Evolutionary conservation across 2,888 invertebrate genomes (phyloP), one percentile per base, ranked within the genome.

Genomic region (Anoplius nigerrimus): DNA sequence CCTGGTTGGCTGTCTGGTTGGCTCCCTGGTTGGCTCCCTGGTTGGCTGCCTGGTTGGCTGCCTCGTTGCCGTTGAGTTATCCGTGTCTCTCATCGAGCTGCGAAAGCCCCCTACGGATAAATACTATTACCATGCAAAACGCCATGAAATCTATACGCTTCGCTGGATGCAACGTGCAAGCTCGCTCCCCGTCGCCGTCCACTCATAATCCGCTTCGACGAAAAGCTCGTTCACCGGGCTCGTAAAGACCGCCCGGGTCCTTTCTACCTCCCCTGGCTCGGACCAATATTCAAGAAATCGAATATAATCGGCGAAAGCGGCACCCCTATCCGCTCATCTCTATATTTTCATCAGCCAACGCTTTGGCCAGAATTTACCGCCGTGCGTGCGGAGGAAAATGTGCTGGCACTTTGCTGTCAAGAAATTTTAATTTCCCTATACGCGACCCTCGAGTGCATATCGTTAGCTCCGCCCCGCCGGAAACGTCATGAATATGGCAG

Each of bases 71-170:
- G 51, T 46, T 52, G 24, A 62, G 62, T 62, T 62, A 62, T 62
- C 22, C 62, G 45, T 54, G 45, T 62, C 62, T 54, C 62, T 54
- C 11, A 18, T 34, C 45, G 62, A 34, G 42, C 62, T 21, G 48
- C 62, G 48, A 64, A 58, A 65, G 62, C 61, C 46, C n/a, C 58
- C 65, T 45, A 8, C 43, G 67, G 55, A 57, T 71, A 71, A 71
- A 71, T 71, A 71, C 53, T 56, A 66, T 69, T 69, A 69, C 67
- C 67, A 67, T 67, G 62, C 62, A 67, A 67, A 67, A 62, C 57
- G 46, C 67, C 58, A 24, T 22, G 62, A 43, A 62, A 57, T 57
- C 51, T 61, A 52, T 56, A 64, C 60, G 24, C 48, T 51, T 59
- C 34, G 15, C 55, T 27, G 52, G 20, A 63, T 52, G 42, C 53